Base-by-base conservation (phyloP, 2,797 vertebrate genomes). In the Sebastes kiyomatsui region DNA sequence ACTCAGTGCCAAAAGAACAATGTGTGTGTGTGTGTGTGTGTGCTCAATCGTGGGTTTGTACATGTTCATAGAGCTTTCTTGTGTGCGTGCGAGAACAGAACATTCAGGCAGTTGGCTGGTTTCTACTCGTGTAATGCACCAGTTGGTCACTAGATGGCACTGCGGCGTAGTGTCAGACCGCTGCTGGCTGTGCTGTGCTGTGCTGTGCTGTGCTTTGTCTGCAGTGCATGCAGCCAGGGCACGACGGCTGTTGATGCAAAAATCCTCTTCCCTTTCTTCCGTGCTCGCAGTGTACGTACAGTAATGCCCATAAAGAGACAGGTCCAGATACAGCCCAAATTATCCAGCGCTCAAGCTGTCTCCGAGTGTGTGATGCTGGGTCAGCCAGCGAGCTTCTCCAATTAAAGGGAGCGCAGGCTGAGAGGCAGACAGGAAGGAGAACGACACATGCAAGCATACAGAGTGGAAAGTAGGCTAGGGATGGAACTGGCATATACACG, bases 271-370 rank as follows among this genome's bases (percentile, higher is more conserved):
- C 54, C 78, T 87, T 81, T 84, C 78, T 81, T 81, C 77, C 78
- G 12, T 67, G 84, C 87, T 88, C 66, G 67, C 86, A 84, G 91
- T 90, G 90, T 91, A 83, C 54, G 88, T 95, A 95, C 94, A 93
- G 93, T 94, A 94, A 91, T 88, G 90, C 84, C 87, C 89, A 84
- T 90, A 82, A 92, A 90, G 84, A 90, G 84, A 91, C 87, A 84
- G 84, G 90, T 80, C 90, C 87, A 88, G 79, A 93, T 83, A 88
- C 75, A 83, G 84, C 88, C 82, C 90, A 92, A 93, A 93, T 92
- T 86, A 92, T 81, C 91, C 91, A 59, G 87, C 80, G 65, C 87
- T 88, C 86, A 90, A 90, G 85, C 92, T 90, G 90, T 88, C 83
- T 90, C 38, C 18, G 71, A 73, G 89, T 72, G 87, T 70, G 72